These are phyloP conservation scores for Psilopsiagon aurifrons DNA, from an alignment of 2,113 vertebrate species.

Conservation along the genomic window DNA sequence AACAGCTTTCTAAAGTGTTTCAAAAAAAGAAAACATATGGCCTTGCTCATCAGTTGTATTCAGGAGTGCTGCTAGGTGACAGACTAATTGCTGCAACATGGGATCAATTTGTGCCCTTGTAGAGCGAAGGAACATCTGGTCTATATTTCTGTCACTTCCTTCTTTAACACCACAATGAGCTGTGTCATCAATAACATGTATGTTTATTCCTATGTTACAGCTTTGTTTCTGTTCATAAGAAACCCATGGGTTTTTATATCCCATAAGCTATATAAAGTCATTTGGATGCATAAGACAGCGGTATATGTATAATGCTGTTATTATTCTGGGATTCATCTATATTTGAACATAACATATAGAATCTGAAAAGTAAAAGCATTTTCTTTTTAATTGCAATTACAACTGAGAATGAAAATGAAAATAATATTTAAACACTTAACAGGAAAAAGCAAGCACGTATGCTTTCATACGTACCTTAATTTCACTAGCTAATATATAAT, in stretches of 20 bases:
- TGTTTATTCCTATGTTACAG: not conserved
- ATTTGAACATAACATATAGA: not conserved
- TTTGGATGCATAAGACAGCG: not conserved
- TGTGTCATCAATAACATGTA: conserved; percentile 6
- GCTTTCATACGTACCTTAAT: not conserved
- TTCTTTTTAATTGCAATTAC: not conserved
- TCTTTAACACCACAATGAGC: conserved; percentile 22
- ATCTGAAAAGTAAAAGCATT: not conserved
- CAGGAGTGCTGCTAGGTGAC: not conserved
- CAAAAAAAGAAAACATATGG: not conserved
- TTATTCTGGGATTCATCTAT: not conserved
- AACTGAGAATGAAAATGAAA: not conserved
- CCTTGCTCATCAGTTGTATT: not conserved
- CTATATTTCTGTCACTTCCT: conserved; percentile 50
- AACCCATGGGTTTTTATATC: not conserved
- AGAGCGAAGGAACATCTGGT: conserved; percentile 51
- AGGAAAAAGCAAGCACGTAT: not conserved
- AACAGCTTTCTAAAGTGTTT: not conserved
- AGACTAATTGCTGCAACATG: not conserved
- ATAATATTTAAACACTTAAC: not conserved
- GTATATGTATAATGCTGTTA: not conserved
- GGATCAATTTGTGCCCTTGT: conserved; percentile 30
- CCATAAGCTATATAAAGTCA: not conserved
- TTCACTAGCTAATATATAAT: not conserved
- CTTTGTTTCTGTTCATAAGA: not conserved